These are phyloP conservation scores for Megaleporinus macrocephalus DNA, from an alignment of 2,113 vertebrate species.

Conservation along the genomic window DNA sequence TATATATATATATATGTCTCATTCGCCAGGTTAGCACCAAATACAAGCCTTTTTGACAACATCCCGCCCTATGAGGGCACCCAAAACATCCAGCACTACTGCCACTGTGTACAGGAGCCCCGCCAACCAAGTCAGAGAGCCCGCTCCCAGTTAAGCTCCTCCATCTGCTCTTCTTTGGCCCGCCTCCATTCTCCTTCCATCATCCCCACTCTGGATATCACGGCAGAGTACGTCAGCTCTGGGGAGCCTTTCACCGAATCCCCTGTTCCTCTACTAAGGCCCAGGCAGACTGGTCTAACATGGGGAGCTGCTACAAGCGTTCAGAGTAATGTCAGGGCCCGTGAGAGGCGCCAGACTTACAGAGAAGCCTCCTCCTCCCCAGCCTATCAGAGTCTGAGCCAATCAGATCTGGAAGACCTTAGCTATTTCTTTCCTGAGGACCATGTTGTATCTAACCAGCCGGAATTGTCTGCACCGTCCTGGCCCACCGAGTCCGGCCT, in stretches of 20 bases:
- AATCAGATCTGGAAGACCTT: slow-evolving; percentile 76
- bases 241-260: slow-evolving; percentile 51
- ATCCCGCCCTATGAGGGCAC: slow-evolving; percentile 61
- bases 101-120: slow-evolving; percentile 72
- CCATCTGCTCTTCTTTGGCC: slow-evolving; percentile 73
- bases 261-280: neutral
- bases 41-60: slow-evolving; percentile 87
- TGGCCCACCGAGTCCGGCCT: slow-evolving; percentile 89
- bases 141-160: slow-evolving; percentile 43
- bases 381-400: slow-evolving; percentile 77
- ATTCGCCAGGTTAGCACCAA: slow-evolving; percentile 81
- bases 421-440: slow-evolving; percentile 92
- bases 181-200: slow-evolving; percentile 70
- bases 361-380: slow-evolving; percentile 59
- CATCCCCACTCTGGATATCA: slow-evolving; percentile 87
- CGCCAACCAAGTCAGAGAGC: slow-evolving; percentile 57
- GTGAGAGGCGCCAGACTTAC: slow-evolving; percentile 69
- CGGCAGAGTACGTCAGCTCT: slow-evolving; percentile 79
- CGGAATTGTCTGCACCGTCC: slow-evolving; percentile 64
- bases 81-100: slow-evolving; percentile 68
- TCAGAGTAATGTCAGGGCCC: slow-evolving; percentile 44
- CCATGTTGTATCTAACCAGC: slow-evolving; percentile 68
- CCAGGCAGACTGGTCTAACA: neutral
- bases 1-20: no score
- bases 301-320: slow-evolving; percentile 7